Base-by-base conservation (phyloP, 1,140 invertebrate species). In the Meteorus sp. region DNA sequence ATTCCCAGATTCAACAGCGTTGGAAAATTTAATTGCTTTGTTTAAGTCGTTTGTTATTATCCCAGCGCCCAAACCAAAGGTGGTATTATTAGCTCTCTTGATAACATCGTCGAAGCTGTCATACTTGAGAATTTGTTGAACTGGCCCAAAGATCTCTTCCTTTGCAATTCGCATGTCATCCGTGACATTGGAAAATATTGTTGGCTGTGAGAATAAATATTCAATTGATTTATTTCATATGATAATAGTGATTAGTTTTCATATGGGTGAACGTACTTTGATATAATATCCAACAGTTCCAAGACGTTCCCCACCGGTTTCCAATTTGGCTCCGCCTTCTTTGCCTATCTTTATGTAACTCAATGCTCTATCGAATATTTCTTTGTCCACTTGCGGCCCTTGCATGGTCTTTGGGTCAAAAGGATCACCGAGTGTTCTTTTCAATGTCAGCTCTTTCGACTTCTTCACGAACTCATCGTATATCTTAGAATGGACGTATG, bases 61-160 rank as follows among this genome's bases (percentile, higher is more conserved):
- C 2, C 89, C 92, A 51, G 94, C 89, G 5, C 90, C 94, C 7
- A 98, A 82, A 2, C 95, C 94, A 73, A 95, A 98, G 37, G 84
- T 82, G 1, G 92, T 92, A 64, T 89, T 84, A 72, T 97, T 96
- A 1, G 93, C 89, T 52, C 93, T 82, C 60, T 91, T 86, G 25
- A 97, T 88, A 0, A 93, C 87, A 76, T 97, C 94, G 1, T 97
- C 92, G 37, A 95, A 76, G 8, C 85, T 88, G 35, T 90, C 88
- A 70, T 97, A 97, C 72, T 87, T 87, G 9, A 88, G 69, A 29
- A 89, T 85, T 43, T 81, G 80, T 74, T 86, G 84, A 6, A 90
- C 88, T 19, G 88, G 88, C n/a, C 88, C 88, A 74, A 89, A 89
- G 63, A 90, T 89, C 78, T 92, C 91, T 77, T 92, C 89, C 63